A percentile compares a stretch with the other conserved stretches of the same genome.
Evolutionary conservation across 2,797 vertebrate genomes (phyloP).

Genomic region (Aythya fuligula): DNA sequence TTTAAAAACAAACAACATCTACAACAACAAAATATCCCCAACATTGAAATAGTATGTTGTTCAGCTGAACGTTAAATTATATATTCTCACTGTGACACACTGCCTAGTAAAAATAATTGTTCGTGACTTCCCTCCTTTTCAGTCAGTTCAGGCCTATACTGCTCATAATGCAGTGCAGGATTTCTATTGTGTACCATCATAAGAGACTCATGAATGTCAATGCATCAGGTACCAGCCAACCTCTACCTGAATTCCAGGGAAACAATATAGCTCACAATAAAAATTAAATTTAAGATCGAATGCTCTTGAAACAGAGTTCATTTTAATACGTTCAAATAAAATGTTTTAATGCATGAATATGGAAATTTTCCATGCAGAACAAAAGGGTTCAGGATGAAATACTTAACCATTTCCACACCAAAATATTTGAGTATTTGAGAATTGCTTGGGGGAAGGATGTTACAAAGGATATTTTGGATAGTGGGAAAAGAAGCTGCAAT

Average conservation of each 20-base stretch:
- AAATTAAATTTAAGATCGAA: neutral
- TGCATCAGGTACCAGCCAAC: neutral
- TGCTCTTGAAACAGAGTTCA: neutral
- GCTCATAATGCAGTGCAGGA: neutral
- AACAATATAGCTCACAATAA: neutral
- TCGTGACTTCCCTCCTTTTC: neutral
- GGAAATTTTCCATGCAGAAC: neutral
- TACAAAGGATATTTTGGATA: neutral
- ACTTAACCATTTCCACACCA: neutral
- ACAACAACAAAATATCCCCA: neutral
- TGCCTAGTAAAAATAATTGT: neutral
- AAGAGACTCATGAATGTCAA: neutral
- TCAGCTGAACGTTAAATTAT: neutral
- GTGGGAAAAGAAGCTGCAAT: neutral
- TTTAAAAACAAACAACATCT: neutral
- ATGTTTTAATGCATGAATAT: fast-evolving
- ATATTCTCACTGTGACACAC: neutral
- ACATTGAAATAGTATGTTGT: neutral
- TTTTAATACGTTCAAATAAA: neutral
- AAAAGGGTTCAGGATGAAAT: neutral
- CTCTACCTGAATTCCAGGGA: neutral
- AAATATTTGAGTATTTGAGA: neutral
- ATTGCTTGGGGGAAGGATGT: fast-evolving
- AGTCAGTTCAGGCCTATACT: neutral
- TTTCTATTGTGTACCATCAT: neutral